Conservation (phyloP, 2,888 invertebrate genomes). For the Dolichomitus sp. region DNA sequence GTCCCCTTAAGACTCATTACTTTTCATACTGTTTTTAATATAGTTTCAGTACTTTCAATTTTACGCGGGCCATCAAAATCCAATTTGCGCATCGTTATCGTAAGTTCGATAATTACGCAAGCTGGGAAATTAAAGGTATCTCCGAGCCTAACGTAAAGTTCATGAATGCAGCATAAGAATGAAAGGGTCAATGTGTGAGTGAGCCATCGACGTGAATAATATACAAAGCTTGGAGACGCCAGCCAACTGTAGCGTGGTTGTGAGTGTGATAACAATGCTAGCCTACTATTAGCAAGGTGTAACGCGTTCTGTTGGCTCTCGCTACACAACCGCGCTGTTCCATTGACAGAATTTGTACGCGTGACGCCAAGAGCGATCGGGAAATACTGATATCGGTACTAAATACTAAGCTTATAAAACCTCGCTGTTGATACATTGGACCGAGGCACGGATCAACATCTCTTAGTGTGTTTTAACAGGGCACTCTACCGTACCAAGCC, state of each 20-base stretch:
- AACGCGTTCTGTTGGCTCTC: slow-evolving; percentile 4
- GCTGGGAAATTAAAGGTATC: too few relatives aligned
- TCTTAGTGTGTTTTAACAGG: slow-evolving; percentile 26
- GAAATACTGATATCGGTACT: slow-evolving; percentile 5
- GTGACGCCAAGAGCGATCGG: slow-evolving; percentile 6
- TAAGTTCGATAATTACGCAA: background rate
- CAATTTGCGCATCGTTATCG: background rate
- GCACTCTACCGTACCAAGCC: slow-evolving; percentile 19
- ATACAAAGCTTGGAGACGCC: background rate
- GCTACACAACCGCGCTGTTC: background rate
- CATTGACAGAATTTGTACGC: background rate
- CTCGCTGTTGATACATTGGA: slow-evolving; percentile 49
- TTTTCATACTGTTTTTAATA: too few relatives aligned
- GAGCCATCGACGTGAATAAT: background rate
- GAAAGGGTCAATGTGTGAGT: slow-evolving; percentile 2
- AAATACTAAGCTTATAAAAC: slow-evolving; percentile 13
- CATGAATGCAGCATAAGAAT: background rate
- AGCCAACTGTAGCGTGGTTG: background rate
- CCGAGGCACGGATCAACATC: slow-evolving; percentile 55
- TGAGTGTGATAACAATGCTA: background rate
- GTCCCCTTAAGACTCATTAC: too few relatives aligned
- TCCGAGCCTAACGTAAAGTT: background rate
- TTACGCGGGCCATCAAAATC: background rate
- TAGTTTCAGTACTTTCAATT: too few relatives aligned
- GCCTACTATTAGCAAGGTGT: slow-evolving; percentile 21